phyloP scores from a whole-genome alignment of 2,888 invertebrate genomes.

The Macrostomum cliftonense region DNA sequence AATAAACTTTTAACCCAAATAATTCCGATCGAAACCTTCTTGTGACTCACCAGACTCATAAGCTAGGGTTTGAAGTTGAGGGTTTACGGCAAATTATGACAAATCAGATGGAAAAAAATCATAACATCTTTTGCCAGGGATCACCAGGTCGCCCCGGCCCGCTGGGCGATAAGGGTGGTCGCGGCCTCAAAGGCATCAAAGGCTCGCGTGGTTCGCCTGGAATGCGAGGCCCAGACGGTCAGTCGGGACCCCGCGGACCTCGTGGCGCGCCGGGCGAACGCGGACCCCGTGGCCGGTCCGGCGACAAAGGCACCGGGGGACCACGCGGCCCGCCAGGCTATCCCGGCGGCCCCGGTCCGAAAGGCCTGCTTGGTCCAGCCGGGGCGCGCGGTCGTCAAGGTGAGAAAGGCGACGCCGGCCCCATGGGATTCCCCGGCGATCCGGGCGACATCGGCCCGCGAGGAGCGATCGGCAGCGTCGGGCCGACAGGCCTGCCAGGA shows the following conservation, averaged over 20 bases:
- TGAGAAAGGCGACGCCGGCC: background rate
- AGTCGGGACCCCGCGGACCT: background rate
- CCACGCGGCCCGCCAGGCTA: background rate
- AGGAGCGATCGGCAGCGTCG: conserved; percentile 14
- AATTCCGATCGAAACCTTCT: no score
- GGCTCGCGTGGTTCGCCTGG: background rate
- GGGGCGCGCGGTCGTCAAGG: background rate
- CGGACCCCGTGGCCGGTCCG: background rate
- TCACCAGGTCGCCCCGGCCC: conserved; percentile 9
- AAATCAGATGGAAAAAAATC: no score
- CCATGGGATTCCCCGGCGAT: background rate
- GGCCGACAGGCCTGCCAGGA: background rate
- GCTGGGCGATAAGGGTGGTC: background rate
- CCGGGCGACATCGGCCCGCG: conserved; percentile 6
- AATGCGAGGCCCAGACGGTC: conserved; percentile 11
- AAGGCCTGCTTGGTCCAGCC: conserved; percentile 13
- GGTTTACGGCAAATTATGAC: no score
- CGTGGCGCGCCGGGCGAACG: background rate
- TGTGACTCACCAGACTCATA: no score
- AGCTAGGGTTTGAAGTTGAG: no score
- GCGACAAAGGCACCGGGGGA: background rate
- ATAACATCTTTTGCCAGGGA: conserved; percentile 4
- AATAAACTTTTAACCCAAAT: no score
- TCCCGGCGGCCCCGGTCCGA: conserved; percentile 17
- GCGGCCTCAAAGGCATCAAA: background rate